phyloP scores from a whole-genome alignment of 2,888 invertebrate species.

The Megamerina dolium region DNA sequence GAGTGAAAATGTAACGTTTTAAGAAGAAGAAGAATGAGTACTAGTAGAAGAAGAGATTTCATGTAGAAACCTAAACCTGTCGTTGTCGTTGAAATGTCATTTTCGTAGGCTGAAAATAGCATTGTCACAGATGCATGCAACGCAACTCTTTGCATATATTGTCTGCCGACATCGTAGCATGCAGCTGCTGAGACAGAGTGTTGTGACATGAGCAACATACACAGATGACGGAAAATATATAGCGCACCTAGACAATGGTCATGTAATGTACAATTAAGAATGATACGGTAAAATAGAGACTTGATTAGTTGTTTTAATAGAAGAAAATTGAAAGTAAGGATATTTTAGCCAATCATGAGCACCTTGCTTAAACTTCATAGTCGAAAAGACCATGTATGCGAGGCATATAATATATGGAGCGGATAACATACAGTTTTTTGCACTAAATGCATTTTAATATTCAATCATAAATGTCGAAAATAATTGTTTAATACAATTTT shows the following conservation, averaged over 20 bases:
- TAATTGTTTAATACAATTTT: no score
- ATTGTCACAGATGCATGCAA: slow-evolving; percentile 14
- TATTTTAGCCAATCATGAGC: no score
- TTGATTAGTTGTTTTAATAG: slow-evolving; percentile 2
- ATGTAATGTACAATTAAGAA: neutral
- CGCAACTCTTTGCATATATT: slow-evolving; percentile 1
- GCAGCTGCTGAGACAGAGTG: neutral
- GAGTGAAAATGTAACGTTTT: neutral
- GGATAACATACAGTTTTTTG: no score
- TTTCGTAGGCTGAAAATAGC: slow-evolving; percentile 14
- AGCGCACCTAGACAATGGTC: neutral
- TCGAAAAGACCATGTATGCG: no score
- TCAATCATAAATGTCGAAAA: no score
- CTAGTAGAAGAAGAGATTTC: no score
- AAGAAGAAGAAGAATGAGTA: slow-evolving; percentile 2
- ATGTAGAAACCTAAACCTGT: no score
- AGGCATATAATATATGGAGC: no score
- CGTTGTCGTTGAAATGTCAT: no score
- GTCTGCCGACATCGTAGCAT: neutral
- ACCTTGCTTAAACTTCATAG: no score
- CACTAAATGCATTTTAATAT: no score
- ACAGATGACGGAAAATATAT: neutral
- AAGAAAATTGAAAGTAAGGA: no score
- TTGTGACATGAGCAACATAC: slow-evolving; percentile 5
- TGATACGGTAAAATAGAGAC: neutral